Evolutionary conservation across 1,140 invertebrate genomes (phyloP), one percentile per base, ranked within the genome.

Genomic region (Drosophila bocqueti): DNA sequence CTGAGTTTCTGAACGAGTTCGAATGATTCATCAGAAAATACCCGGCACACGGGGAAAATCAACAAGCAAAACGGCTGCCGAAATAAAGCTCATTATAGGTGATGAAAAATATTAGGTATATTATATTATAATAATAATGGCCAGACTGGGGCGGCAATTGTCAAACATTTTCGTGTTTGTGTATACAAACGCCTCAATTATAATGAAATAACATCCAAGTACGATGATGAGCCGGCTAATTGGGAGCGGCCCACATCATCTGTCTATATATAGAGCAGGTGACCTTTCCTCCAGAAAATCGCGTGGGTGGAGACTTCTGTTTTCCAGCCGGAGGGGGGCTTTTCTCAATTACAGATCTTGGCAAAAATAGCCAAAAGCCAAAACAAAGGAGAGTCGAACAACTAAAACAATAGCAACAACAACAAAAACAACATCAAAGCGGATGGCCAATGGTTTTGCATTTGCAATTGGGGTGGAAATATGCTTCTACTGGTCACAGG

Each of bases 321-420:
- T 60, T 65, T 69, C 49, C 43, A 57, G 59, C 42, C 40, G 8
- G 47, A 45, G 38, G 67, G 45, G 72, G 52, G 34, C 54, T 79
- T 86, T 71, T 62, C 57, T 83, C 76, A 80, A 83, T 87, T 76
- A 76, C 64, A 83, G 73, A 89, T 79, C 72, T 89, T 58, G 34
- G 42, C 83, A 86, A 82, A 86, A 86, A 86, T 85, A 86, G 75
- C 62, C 43, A 49, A 36, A 62, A 43, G 40, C 40, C 55, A 40
- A 46, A 60, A 76, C 79, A 72, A 74, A 60, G 18, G 21, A 58
- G 34, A 29, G 13, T 66, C 36, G 11, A 42, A 54, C 57, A 61
- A 49, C 49, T 31, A 50, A 49, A 49, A 83, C 83, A 85, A 78
- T 73, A 85, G 81, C 74, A 85, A 45, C n/a, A 36, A 26, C 43